These are phyloP conservation scores for Chionoecetes opilio DNA, from an alignment of 1,140 invertebrate species.

Conservation along the genomic window DNA sequence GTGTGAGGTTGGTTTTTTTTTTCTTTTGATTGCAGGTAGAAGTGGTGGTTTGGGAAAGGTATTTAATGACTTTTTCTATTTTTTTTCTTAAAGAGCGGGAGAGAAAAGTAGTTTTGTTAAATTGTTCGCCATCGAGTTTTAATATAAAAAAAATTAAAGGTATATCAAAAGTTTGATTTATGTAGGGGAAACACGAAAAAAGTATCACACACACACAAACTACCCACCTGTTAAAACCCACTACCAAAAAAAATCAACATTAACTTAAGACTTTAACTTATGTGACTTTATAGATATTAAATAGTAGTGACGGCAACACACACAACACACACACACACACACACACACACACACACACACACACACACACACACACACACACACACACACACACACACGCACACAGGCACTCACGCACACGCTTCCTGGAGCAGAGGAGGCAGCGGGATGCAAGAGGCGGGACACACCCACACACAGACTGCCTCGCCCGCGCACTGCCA, in stretches of 20 bases:
- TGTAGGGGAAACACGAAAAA: no score
- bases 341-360: not conserved
- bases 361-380: not conserved
- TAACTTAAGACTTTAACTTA: no score
- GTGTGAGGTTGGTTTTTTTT: no score
- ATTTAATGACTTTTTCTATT: not conserved
- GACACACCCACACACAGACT: not conserved
- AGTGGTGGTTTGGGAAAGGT: not conserved
- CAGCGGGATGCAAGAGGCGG: not conserved
- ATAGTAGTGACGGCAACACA: not conserved
- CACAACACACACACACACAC: not conserved
- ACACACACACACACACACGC: slow-evolving; percentile 24
- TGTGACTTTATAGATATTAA: no score
- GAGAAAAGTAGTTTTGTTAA: not conserved
- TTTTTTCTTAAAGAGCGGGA: not conserved
- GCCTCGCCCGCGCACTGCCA: not conserved
- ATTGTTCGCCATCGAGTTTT: no score
- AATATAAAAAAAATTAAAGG: no score
- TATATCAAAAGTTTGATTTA: no score
- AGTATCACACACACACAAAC: no score
- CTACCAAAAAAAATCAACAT: no score
- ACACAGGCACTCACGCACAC: not conserved
- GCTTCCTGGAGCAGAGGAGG: no score
- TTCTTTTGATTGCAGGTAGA: not conserved
- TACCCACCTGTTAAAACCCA: no score